Conservation (phyloP, 1,140 invertebrate genomes). For the Helicoverpa armigera region DNA sequence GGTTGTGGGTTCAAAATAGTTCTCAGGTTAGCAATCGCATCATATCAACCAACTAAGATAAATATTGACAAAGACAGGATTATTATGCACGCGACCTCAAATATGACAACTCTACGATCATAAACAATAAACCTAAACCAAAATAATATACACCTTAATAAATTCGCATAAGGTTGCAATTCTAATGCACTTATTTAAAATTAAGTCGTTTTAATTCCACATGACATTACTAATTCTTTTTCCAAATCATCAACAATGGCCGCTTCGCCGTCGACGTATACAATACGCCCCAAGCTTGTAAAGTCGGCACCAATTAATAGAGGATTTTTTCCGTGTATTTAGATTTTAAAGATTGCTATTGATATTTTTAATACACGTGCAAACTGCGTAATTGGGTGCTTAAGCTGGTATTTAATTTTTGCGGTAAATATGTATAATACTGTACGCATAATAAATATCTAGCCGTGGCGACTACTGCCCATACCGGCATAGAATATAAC, state of each 20-base stretch:
- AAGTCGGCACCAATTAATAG: slow-evolving; percentile 55
- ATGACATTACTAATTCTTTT: slow-evolving; percentile 31
- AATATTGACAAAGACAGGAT: slow-evolving; percentile 29
- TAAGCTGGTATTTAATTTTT: neutral
- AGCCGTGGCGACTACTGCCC: too few relatives aligned
- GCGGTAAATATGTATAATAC: neutral
- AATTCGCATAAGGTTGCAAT: neutral
- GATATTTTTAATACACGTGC: slow-evolving; percentile 27
- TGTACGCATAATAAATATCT: too few relatives aligned
- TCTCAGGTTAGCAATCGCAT: neutral
- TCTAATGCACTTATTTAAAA: neutral
- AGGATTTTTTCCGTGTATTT: slow-evolving; percentile 56
- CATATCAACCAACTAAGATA: slow-evolving; percentile 18
- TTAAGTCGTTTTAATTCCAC: neutral
- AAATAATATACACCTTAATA: neutral
- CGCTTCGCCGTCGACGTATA: neutral
- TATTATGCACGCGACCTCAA: slow-evolving; percentile 36
- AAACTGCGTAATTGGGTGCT: slow-evolving; percentile 17
- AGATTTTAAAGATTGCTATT: slow-evolving; percentile 47
- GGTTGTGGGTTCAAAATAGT: neutral
- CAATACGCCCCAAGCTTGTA: slow-evolving; percentile 5
- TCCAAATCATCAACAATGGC: slow-evolving; percentile 28
- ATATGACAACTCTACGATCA: neutral
- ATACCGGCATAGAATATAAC: too few relatives aligned
- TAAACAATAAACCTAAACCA: neutral